These are phyloP conservation scores for Drosophila longiperda DNA, from an alignment of 2,888 invertebrate genomes.

Conservation along the genomic window DNA sequence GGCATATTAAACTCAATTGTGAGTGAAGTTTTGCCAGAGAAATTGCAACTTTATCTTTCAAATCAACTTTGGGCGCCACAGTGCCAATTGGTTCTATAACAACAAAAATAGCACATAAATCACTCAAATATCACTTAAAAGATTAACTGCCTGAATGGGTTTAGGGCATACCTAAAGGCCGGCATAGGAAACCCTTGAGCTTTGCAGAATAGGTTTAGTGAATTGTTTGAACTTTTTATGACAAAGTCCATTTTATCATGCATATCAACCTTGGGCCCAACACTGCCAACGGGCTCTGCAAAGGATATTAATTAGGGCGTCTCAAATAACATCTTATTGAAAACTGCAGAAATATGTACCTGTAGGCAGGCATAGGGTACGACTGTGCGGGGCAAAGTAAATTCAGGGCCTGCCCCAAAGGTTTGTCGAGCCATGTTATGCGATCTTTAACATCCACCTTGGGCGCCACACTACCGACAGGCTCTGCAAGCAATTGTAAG, in stretches of 20 bases:
- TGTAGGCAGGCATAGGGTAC: constrained; percentile 88
- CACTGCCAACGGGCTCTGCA: constrained; percentile 86
- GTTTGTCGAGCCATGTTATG: constrained; percentile 87
- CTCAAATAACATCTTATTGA: not conserved
- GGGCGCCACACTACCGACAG: constrained; percentile 89
- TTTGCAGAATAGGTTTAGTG: constrained; percentile 87
- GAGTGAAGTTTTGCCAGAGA: constrained; percentile 65
- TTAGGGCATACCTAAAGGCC: constrained; percentile 66
- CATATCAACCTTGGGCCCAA: constrained; percentile 87
- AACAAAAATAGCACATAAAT: not conserved
- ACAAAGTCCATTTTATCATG: constrained; percentile 84
- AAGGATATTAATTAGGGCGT: not conserved
- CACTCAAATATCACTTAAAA: fast-evolving
- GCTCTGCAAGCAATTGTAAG: constrained; percentile 86
- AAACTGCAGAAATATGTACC: constrained; percentile 83
- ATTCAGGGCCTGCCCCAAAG: constrained; percentile 86
- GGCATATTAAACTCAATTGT: constrained; percentile 88
- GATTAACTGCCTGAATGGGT: constrained; percentile 36
- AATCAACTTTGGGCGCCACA: constrained; percentile 88
- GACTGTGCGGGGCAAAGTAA: constrained; percentile 92
- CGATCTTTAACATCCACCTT: constrained; percentile 88
- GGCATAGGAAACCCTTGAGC: constrained; percentile 89
- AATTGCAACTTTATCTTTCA: constrained; percentile 86
- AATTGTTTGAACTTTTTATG: constrained; percentile 66
- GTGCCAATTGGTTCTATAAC: constrained; percentile 85